Evolutionary conservation across 2,113 vertebrate species (phyloP).

Genomic region (Grus americana): DNA sequence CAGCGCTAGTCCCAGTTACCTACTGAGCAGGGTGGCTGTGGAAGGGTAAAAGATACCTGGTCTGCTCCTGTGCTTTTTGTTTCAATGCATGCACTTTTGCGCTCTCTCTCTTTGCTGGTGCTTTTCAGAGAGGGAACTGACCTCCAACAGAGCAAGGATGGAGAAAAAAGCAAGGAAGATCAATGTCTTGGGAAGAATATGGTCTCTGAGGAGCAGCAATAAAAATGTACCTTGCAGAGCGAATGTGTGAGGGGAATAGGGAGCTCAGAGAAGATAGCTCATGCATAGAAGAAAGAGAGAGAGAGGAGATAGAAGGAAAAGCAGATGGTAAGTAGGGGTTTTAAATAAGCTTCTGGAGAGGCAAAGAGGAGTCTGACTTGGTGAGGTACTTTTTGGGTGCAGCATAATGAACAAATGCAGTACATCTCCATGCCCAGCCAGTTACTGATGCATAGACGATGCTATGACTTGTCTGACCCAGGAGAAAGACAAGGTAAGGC

Average conservation of each 20-base stretch:
- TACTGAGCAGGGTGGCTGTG: neutral
- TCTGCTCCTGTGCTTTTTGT: neutral
- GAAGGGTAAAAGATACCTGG: neutral
- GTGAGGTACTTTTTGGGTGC: neutral
- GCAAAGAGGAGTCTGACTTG: neutral
- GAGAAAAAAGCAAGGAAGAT: neutral
- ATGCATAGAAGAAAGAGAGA: neutral
- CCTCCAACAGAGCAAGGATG: neutral
- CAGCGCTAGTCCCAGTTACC: neutral
- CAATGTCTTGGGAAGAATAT: neutral
- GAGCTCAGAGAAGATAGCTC: neutral
- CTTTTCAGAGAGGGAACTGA: neutral
- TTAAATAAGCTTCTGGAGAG: neutral
- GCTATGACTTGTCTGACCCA: neutral
- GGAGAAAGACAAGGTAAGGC: neutral
- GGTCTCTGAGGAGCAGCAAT: neutral
- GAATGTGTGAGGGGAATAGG: neutral
- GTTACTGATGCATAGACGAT: neutral
- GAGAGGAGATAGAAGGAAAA: neutral
- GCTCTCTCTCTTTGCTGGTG: neutral
- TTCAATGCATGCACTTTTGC: neutral
- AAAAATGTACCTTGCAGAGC: conserved; percentile 17
- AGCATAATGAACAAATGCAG: neutral
- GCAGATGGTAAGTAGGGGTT: neutral
- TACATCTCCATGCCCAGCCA: neutral